A percentile compares a stretch with the other conserved stretches of the same genome.
phyloP scores from a whole-genome alignment of 2,797 vertebrate genomes.

The Pangasius larnaudii region DNA sequence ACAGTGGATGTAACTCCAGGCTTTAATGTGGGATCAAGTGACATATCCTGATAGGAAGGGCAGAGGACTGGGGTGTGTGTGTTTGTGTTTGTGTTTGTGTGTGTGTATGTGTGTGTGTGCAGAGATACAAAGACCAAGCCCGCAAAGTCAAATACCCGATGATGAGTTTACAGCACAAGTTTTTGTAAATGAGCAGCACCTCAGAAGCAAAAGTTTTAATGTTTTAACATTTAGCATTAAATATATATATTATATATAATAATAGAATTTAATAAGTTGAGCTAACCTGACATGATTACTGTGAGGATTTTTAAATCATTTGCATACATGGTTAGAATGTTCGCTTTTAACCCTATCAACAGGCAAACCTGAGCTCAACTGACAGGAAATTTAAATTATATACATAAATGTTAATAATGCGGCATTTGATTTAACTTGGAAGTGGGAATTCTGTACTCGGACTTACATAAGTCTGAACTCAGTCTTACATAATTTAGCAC shows the following conservation, averaged over 20 bases:
- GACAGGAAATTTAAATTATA: not conserved
- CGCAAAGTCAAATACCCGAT: not conserved
- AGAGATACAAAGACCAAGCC: not conserved
- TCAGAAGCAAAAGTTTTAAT: not conserved
- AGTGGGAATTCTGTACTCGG: not conserved
- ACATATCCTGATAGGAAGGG: conserved; percentile 35
- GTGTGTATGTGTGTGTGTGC: not conserved
- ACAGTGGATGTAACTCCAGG: conserved; percentile 22
- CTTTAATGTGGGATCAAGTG: conserved; percentile 40
- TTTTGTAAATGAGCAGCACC: not conserved
- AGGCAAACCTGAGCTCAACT: not conserved
- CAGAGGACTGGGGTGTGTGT: conserved; percentile 9
- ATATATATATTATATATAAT: no score
- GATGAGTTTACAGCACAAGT: not conserved
- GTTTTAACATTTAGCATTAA: no score
- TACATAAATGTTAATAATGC: not conserved
- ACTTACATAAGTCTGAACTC: not conserved
- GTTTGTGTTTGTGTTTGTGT: conserved; percentile 23
- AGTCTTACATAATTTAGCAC: not conserved
- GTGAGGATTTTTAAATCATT: not conserved
- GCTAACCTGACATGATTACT: not conserved
- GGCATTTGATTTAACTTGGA: not conserved
- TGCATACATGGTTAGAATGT: not conserved
- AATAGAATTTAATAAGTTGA: not conserved
- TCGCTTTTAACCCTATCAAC: not conserved